Base-by-base conservation (phyloP, 2,888 invertebrate genomes). In the Cosmorhoe ocellata region DNA sequence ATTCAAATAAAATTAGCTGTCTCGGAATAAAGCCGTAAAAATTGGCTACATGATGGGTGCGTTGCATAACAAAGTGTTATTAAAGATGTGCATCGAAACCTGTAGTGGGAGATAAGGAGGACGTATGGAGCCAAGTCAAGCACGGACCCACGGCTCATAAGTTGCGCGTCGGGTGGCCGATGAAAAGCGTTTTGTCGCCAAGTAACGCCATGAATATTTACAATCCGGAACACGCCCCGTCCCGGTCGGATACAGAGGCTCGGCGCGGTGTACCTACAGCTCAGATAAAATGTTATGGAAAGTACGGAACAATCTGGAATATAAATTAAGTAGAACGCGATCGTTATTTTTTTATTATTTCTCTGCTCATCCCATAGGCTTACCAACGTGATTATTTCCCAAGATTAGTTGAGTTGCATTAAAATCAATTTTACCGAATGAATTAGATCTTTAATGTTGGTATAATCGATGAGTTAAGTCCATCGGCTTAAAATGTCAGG, bases 121-220 rank as follows among this genome's bases (percentile, higher is more conserved):
- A 54, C 47, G 34, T 72, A 74, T 79, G 66, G 71, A 64, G 64
- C 49, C 63, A 61, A 69, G 81, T 82, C 83, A 74, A 51, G 59
- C 69, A 59, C 55, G 63, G 59, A 63, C 69, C 67, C 73, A 73
- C 61, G 56, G 53, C 66, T 67, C 61, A 82, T 84, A 80, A 81
- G 75, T 84, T 64, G 82, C 86, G 69, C 84, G 67, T 84, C 83
- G 78, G 85, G 85, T 76, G 86, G 87, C 76, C 80, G 80, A 75
- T 76, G 78, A 81, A 83, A 81, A 81, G 76, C 71, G 66, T 79
- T 83, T 81, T 79, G 83, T 84, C 79, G 72, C 74, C 74, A 61
- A 71, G 74, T 72, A 76, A 73, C 71, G 70, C 71, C 65, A 81
- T 84, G 81, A 83, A 87, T 88, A 85, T 86, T 83, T 83, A 87